phyloP scores from a whole-genome alignment of 1,140 invertebrate species.

The Hycleus phaleratus region DNA sequence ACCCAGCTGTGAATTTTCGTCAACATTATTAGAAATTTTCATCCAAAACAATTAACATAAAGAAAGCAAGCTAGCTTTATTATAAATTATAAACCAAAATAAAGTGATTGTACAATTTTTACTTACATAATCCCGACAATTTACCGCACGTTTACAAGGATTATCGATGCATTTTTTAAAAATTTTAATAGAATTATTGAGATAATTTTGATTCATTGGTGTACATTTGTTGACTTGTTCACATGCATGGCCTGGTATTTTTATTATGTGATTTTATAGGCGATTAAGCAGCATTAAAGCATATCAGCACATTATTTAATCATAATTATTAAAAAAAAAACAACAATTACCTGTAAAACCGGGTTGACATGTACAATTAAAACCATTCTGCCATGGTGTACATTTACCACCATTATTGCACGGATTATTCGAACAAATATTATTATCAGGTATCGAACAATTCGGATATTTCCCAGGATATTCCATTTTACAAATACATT shows the following conservation, averaged over 20 bases:
- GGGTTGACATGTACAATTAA: constrained; percentile 59
- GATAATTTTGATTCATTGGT: too few species aligned
- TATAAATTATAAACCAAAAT: neutral
- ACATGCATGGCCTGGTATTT: constrained; percentile 50
- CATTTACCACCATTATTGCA: constrained; percentile 58
- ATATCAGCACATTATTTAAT: neutral
- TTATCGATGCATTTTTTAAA: constrained; percentile 42
- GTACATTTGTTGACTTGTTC: constrained; percentile 39
- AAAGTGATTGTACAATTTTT: neutral
- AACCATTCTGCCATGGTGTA: constrained; percentile 42
- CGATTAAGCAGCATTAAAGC: neutral
- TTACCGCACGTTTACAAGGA: constrained; percentile 50
- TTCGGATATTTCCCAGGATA: constrained; percentile 55
- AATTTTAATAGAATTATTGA: constrained; percentile 23
- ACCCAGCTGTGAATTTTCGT: constrained; percentile 39
- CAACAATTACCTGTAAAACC: constrained; percentile 58
- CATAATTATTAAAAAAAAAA: neutral
- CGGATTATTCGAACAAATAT: constrained; percentile 52
- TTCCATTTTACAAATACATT: constrained; percentile 63
- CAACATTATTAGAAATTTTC: neutral
- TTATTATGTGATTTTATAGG: neutral
- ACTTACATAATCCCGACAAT: constrained; percentile 57
- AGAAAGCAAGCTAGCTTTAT: too few species aligned
- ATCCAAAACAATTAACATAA: neutral
- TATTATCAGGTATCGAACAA: constrained; percentile 48